A percentile compares a stretch with the other conserved stretches of the same genome.
These are phyloP conservation scores for Cairina moschata DNA, from an alignment of 2,113 vertebrate species.

Conservation along the genomic window DNA sequence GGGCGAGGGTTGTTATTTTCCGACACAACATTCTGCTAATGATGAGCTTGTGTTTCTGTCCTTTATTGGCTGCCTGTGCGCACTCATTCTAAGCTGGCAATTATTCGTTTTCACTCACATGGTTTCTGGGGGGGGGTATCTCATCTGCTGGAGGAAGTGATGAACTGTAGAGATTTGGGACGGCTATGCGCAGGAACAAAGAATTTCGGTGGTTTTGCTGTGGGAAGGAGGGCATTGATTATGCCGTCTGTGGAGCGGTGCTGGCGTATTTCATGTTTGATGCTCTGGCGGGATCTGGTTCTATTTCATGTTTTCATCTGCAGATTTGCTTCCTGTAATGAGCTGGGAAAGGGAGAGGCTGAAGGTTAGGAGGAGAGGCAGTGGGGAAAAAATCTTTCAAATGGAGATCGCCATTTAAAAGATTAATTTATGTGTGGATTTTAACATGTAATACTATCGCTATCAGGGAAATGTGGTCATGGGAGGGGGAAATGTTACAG, in stretches of 20 bases:
- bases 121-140: not conserved
- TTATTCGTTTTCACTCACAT: not conserved
- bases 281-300: not conserved
- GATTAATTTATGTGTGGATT: constrained; percentile 21
- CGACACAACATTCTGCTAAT: not conserved
- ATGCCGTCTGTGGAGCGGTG: not conserved
- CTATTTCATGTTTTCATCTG: constrained; percentile 42
- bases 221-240: constrained; percentile 29
- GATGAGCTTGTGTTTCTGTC: not conserved
- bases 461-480: not conserved
- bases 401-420: not conserved
- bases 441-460: not conserved
- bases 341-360: constrained; percentile 32
- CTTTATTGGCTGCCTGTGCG: not conserved
- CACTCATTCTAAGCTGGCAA: not conserved
- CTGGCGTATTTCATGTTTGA: not conserved
- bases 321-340: constrained; percentile 20
- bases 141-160: not conserved
- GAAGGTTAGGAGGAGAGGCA: constrained; percentile 7
- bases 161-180: not conserved
- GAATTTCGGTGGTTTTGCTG: not conserved
- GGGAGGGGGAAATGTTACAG: not conserved
- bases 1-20: not conserved
- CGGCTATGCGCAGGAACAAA: not conserved
- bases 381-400: not conserved